Percentiles rank a stretch among this genome's conserved stretches.
Conservation (phyloP, 2,113 vertebrate species). For the Brachyhypopomus gauderio region DNA sequence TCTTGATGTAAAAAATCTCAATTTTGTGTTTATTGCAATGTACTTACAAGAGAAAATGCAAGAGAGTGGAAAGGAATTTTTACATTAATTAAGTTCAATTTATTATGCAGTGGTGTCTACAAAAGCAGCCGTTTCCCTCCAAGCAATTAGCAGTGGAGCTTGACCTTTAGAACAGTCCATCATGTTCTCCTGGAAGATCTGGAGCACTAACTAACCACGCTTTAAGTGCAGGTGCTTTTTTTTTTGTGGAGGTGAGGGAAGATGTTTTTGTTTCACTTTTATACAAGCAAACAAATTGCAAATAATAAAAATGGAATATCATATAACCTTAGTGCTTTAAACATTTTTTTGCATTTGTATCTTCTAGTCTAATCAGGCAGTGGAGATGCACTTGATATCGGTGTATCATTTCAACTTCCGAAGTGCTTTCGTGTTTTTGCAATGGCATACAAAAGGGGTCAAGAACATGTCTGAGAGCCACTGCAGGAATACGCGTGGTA, state of each 20-base stretch:
- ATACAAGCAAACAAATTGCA: background rate
- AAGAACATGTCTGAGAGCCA: constrained; percentile 13
- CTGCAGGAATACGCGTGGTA: background rate
- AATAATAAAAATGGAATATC: background rate
- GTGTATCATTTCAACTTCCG: background rate
- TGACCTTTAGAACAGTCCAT: constrained; percentile 54
- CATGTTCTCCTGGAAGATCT: constrained; percentile 46
- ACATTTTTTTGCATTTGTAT: background rate
- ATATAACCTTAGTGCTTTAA: background rate
- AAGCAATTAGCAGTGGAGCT: constrained; percentile 49
- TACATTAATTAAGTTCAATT: constrained; percentile 53
- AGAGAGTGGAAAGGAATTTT: constrained; percentile 14
- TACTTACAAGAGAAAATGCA: background rate
- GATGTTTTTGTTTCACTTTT: background rate
- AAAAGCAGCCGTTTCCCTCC: constrained; percentile 39
- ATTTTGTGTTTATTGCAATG: background rate
- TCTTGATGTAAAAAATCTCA: background rate
- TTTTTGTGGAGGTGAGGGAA: constrained; percentile 1
- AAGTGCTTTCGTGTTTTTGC: background rate
- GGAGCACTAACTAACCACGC: constrained; percentile 52
- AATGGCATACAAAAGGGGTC: background rate
- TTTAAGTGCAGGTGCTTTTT: background rate
- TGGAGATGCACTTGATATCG: background rate
- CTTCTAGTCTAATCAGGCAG: background rate
- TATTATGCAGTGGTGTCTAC: constrained; percentile 46